Conservation (phyloP, 1,140 invertebrate genomes). For the Lucilia sericata region DNA sequence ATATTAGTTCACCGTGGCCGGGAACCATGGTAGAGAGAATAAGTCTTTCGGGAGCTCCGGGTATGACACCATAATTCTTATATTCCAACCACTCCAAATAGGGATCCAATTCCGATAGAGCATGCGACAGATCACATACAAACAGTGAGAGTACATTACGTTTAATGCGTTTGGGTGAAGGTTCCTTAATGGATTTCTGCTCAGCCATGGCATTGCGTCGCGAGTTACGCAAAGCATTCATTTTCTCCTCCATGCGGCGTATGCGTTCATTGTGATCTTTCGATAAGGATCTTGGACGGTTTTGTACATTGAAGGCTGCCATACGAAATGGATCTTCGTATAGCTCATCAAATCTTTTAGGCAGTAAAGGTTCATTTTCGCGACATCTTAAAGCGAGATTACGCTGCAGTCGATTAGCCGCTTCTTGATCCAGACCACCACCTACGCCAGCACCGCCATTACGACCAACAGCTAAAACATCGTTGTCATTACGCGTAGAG, state of each 20-base stretch:
- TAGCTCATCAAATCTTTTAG: constrained; percentile 64
- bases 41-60: constrained; percentile 85
- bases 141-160: constrained; percentile 82
- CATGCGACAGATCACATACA: constrained; percentile 86
- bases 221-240: constrained; percentile 64
- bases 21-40: constrained; percentile 90
- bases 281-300: constrained; percentile 59
- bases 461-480: background rate
- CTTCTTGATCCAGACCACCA: constrained; percentile 51
- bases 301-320: constrained; percentile 66
- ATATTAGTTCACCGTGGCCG: constrained; percentile 90
- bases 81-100: constrained; percentile 83
- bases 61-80: constrained; percentile 72
- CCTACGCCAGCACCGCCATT: background rate
- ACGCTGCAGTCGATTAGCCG: constrained; percentile 61
- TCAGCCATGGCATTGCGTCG: constrained; percentile 54
- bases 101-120: constrained; percentile 72
- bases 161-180: constrained; percentile 68
- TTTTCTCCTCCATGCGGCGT: constrained; percentile 66
- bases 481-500: constrained; percentile 37
- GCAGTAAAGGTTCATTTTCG: constrained; percentile 62
- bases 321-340: constrained; percentile 66
- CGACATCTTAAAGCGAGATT: constrained; percentile 63
- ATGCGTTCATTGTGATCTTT: constrained; percentile 65
- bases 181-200: constrained; percentile 57